Percentiles rank a stretch among this genome's conserved stretches.
Conservation (phyloP, 2,113 vertebrate species). For the Pachyramphus minor region DNA sequence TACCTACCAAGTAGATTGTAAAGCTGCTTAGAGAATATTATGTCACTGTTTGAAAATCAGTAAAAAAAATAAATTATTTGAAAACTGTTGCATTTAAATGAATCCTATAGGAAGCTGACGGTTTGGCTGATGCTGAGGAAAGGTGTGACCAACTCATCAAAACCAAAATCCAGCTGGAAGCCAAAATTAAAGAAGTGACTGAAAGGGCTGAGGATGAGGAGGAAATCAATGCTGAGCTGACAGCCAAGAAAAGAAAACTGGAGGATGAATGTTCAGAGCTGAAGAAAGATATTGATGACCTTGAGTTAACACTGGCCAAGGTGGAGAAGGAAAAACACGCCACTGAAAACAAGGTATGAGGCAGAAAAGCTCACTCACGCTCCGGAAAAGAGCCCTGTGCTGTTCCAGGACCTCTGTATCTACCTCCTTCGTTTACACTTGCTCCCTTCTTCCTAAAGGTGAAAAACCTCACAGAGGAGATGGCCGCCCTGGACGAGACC, state of each 20-base stretch:
- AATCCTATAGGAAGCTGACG: background rate
- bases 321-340: constrained; percentile 86
- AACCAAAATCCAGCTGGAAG: constrained; percentile 83
- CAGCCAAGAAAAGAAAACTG: constrained; percentile 77
- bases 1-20: too few relatives aligned
- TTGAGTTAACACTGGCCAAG: constrained; percentile 78
- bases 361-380: too few relatives aligned
- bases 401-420: too few relatives aligned
- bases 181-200: constrained; percentile 81
- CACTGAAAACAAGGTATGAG: constrained; percentile 81
- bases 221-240: constrained; percentile 79
- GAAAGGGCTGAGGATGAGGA: constrained; percentile 85
- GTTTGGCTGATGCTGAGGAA: constrained; percentile 81
- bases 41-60: background rate
- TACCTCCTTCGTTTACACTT: too few relatives aligned
- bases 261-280: constrained; percentile 81
- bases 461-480: too few relatives aligned
- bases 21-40: background rate
- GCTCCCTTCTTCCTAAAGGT: too few relatives aligned
- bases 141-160: constrained; percentile 87
- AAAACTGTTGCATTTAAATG: background rate
- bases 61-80: background rate
- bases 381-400: too few relatives aligned
- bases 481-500: constrained; percentile 67
- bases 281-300: constrained; percentile 81